These are phyloP conservation scores for Aleadryas rufinucha DNA, from an alignment of 2,113 vertebrate genomes.

Conservation along the genomic window DNA sequence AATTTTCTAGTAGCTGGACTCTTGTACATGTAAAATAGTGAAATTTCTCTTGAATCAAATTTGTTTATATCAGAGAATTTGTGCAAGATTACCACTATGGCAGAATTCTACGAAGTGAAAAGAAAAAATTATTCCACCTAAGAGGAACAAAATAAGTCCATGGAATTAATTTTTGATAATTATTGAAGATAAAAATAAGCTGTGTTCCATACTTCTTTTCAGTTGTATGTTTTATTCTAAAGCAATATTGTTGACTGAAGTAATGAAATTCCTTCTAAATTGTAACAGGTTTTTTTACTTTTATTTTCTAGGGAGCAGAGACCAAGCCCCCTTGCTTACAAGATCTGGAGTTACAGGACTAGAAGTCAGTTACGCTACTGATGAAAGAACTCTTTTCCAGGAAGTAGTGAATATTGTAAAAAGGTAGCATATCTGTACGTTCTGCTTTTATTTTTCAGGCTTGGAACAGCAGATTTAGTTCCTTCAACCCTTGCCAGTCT, in stretches of 20 bases:
- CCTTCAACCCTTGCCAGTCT: conserved; percentile 36
- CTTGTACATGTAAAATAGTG: neutral
- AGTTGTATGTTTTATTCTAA: conserved; percentile 2
- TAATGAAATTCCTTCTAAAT: conserved; percentile 17
- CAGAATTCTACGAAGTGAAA: neutral
- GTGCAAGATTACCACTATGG: neutral
- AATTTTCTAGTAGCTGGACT: neutral
- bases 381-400: conserved; percentile 92
- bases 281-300: conserved; percentile 44
- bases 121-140: neutral
- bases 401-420: conserved; percentile 86
- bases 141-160: neutral
- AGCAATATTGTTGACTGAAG: neutral
- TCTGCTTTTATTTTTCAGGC: conserved; percentile 64
- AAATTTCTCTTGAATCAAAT: neutral
- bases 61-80: neutral
- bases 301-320: conserved; percentile 77
- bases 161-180: neutral
- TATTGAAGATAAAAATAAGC: neutral
- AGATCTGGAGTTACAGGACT: conserved; percentile 91
- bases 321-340: conserved; percentile 85
- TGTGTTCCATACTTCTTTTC: neutral
- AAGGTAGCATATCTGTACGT: conserved; percentile 79
- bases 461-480: conserved; percentile 52
- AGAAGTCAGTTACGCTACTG: conserved; percentile 86